Evolutionary conservation across 2,797 vertebrate species (phyloP), one percentile per base, ranked within the genome.

Genomic region (Myotis myotis): DNA sequence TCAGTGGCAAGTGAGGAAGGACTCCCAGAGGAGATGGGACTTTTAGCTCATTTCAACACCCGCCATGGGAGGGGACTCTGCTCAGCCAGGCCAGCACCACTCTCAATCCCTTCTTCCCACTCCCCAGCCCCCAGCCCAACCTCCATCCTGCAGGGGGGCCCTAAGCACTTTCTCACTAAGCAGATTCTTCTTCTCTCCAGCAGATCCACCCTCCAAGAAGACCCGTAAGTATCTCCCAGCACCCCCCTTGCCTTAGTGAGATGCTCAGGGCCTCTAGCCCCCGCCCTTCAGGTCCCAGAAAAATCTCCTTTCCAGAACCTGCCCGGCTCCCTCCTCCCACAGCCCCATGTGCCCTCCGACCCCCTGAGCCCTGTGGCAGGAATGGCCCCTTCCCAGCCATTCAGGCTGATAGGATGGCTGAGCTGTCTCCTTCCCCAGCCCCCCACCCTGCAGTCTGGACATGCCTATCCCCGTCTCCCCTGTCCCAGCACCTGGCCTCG

Each of bases 191-290:
- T 96, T 95, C 84, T 94, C 76, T 96, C 90, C 53, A 36, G 6
- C 74, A 97, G 95, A 11, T 6, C 1, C 6, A 0, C 0, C 6
- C 74, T 0, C 36, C 82, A 79, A 47, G 71, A 23, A 96, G 57
- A 71, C 0, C 8, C 3, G 97, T 97, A 83, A 96, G 97, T 97
- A 93, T 72, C 76, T 9, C 8, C 47, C 76, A 19, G 12, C 8
- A 75, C 16, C 23, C 33, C 41, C 4, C 22, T 47, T 71, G 22
- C n/a, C 13, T 60, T 38, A 20, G n/a, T 8, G 23, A 41, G 6
- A n/a, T 15, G 33, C 68, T 66, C 41, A 16, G 47, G 15, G 74
- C 64, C 30, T 47, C 38, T 68, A 2, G n/a, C 57, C 53, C 22
- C 2, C 10, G 71, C 28, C 57, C 49, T 93, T 13, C 17, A 33